These are phyloP conservation scores for Coenonympha glycerion DNA, from an alignment of 2,888 invertebrate species.

Conservation along the genomic window DNA sequence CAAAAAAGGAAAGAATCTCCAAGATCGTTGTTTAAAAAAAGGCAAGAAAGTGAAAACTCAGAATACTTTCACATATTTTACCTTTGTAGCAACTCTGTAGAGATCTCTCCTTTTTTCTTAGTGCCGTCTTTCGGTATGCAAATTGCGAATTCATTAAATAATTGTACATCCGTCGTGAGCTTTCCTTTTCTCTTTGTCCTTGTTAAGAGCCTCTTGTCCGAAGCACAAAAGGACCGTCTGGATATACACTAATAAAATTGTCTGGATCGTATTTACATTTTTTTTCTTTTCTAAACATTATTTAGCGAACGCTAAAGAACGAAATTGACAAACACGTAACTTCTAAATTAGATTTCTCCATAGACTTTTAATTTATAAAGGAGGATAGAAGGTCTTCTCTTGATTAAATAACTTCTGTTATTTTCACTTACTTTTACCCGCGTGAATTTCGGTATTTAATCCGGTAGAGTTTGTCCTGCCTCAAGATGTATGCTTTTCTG, in stretches of 20 bases:
- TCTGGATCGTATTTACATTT: constrained; percentile 23
- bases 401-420: neutral
- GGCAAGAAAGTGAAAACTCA: no score
- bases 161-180: constrained; percentile 57
- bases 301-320: constrained; percentile 15
- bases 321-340: constrained; percentile 13
- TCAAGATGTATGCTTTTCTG: no score
- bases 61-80: no score
- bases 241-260: constrained; percentile 38
- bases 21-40: no score
- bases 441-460: no score
- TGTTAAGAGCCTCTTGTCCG: constrained; percentile 58
- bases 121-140: constrained; percentile 63
- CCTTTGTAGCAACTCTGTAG: constrained; percentile 34
- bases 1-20: no score
- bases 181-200: constrained; percentile 51
- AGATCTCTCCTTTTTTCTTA: constrained; percentile 43
- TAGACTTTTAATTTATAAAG: neutral
- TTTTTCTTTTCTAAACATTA: constrained; percentile 13
- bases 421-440: no score
- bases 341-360: constrained; percentile 20
- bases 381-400: neutral
- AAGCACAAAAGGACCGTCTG: constrained; percentile 46
- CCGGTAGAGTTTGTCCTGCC: no score
- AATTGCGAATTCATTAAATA: constrained; percentile 72